Percentiles rank a stretch among this genome's conserved stretches.
phyloP scores from a whole-genome alignment of 2,797 vertebrate species.

The Tadarida brasiliensis region DNA sequence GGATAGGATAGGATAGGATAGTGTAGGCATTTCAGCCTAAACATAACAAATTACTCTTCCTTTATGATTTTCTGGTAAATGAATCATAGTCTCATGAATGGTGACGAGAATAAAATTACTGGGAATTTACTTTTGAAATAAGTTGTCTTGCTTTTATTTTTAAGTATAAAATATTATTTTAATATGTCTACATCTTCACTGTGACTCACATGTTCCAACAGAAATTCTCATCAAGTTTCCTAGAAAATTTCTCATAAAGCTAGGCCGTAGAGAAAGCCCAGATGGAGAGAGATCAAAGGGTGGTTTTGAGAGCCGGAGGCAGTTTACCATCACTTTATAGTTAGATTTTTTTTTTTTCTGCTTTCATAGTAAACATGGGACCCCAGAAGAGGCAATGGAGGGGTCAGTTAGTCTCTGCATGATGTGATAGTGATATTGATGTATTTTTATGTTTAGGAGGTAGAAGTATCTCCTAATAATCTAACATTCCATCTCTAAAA shows the following conservation, averaged over 20 bases:
- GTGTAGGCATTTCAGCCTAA: background rate
- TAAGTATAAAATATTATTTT: constrained; percentile 4
- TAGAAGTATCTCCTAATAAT: background rate
- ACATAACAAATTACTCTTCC: background rate
- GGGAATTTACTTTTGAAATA: background rate
- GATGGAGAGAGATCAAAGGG: background rate
- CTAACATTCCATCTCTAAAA: background rate
- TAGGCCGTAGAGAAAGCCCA: background rate
- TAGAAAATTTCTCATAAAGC: background rate
- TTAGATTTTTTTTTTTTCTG: background rate
- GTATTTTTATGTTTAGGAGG: background rate
- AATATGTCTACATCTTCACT: background rate
- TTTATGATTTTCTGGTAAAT: background rate
- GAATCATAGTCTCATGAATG: constrained; percentile 10
- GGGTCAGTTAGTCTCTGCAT: background rate
- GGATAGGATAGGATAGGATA: background rate
- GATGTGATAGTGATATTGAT: background rate
- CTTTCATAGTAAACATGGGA: background rate
- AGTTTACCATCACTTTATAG: background rate
- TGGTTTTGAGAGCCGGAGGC: background rate
- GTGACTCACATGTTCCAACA: background rate
- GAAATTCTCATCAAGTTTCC: background rate
- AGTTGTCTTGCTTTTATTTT: background rate
- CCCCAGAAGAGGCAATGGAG: background rate
- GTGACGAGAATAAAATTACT: background rate